These are phyloP conservation scores for Scaptomyza montana DNA, from an alignment of 1,140 invertebrate genomes.

Conservation along the genomic window DNA sequence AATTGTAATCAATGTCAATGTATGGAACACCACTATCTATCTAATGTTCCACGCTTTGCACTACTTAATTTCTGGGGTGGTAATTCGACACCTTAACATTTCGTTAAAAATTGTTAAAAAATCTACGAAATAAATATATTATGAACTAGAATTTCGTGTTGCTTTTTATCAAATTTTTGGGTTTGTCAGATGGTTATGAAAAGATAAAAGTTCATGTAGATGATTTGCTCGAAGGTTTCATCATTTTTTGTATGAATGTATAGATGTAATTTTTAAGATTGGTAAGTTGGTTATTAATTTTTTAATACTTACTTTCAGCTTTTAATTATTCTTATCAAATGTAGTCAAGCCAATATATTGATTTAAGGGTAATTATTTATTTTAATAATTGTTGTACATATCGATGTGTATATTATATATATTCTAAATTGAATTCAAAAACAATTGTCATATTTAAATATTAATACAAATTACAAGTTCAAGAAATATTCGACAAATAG, in stretches of 20 bases:
- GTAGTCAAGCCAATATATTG: not conserved
- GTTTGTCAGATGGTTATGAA: too few relatives aligned
- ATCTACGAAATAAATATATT: slow-evolving; percentile 38
- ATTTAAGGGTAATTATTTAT: slow-evolving; percentile 15
- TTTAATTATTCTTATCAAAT: not conserved
- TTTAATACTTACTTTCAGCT: not conserved
- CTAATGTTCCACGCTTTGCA: slow-evolving; percentile 13
- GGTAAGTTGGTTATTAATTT: too few relatives aligned
- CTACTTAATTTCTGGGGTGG: slow-evolving; percentile 7
- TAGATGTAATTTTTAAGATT: too few relatives aligned
- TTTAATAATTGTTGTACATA: slow-evolving; percentile 23
- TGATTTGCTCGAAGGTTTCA: too few relatives aligned
- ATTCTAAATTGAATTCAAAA: slow-evolving; percentile 9
- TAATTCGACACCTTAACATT: slow-evolving; percentile 11
- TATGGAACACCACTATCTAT: slow-evolving; percentile 8
- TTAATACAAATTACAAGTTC: slow-evolving; percentile 19
- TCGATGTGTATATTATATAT: slow-evolving; percentile 21
- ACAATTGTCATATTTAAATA: slow-evolving; percentile 29
- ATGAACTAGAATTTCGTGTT: slow-evolving; percentile 16
- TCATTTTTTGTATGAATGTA: too few relatives aligned
- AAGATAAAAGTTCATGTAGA: too few relatives aligned
- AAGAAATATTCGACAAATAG: slow-evolving; percentile 28
- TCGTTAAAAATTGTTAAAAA: slow-evolving; percentile 22
- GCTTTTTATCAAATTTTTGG: not conserved
- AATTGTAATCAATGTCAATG: slow-evolving; percentile 17